Base-by-base conservation (phyloP, 2,888 invertebrate species). In the Drosophila picticornis region DNA sequence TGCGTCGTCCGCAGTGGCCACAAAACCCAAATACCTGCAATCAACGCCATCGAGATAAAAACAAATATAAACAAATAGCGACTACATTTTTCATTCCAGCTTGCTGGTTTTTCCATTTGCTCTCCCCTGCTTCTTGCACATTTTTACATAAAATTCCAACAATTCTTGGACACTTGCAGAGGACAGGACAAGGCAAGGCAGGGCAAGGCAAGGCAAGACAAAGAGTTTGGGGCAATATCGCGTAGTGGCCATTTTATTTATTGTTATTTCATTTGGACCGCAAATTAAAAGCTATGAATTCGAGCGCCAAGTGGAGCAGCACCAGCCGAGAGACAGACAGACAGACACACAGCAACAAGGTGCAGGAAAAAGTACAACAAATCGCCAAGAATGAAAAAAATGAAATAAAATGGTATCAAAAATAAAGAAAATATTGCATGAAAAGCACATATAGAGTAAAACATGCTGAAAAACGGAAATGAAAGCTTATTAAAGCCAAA, bases 251-350 rank as follows among this genome's bases (percentile, higher is more conserved):
- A 90, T 90, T 90, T 85, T 85, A 85, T 85, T 90, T 85, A 86
- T 87, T 87, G 84, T 87, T 86, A 86, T 87, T 88, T 87, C 88
- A 87, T 88, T 87, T 88, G 77, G 88, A 86, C 87, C 88, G 86
- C 87, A 87, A 87, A 88, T 87, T 87, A 87, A 87, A 88, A 87
- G 87, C 88, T 84, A 88, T 88, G 86, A 87, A 88, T 86, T 86
- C 88, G 81, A 80, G 83, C 74, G 68, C 72, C 85, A 85, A 84
- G 80, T 75, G 83, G 63, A 75, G 76, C 64, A 72, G 25, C 46
- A 16, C 16, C 59, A 59, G 52, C n/a, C n/a, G 34, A 65, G 76
- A 48, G 50, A 25, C 63, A 48, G 31, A 48, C 48, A 16, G 19
- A 38, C 19, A 27, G 46, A 29, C 63, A 48, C 31, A 48, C 62